Evolutionary conservation across 1,140 invertebrate genomes (phyloP).

Genomic region (Wasmannia auropunctata): DNA sequence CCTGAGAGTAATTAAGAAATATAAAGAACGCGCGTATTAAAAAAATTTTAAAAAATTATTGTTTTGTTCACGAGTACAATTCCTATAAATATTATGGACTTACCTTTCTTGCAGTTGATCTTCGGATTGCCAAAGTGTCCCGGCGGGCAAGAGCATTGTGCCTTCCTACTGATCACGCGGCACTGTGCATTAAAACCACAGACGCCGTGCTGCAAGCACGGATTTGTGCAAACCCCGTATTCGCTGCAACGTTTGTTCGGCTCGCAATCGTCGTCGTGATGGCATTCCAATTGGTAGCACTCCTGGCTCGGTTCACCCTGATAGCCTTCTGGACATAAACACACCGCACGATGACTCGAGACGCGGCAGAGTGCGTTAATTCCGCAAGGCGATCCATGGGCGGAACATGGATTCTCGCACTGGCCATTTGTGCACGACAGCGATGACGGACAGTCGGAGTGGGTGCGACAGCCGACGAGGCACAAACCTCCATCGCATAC

Average conservation of each 20-base stretch:
- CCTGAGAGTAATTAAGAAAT: constrained; percentile 77
- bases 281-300: constrained; percentile 92
- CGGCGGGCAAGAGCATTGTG: constrained; percentile 94
- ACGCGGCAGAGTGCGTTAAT: constrained; percentile 91
- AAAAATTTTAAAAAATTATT: constrained; percentile 3
- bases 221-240: constrained; percentile 92
- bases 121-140: constrained; percentile 94
- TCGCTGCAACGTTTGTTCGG: constrained; percentile 90
- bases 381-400: constrained; percentile 88
- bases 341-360: constrained; percentile 92
- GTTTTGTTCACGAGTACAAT: neutral
- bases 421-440: constrained; percentile 91
- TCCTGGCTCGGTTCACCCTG: constrained; percentile 91
- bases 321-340: constrained; percentile 93
- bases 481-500: constrained; percentile 89
- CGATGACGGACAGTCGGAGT: constrained; percentile 92
- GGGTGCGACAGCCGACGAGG: constrained; percentile 90
- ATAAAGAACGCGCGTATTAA: neutral
- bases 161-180: constrained; percentile 90
- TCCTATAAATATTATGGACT: neutral
- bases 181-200: constrained; percentile 96
- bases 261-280: constrained; percentile 91
- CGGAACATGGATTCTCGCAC: constrained; percentile 91
- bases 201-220: constrained; percentile 90
- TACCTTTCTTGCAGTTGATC: constrained; percentile 90